Evolutionary conservation across 2,113 vertebrate species (phyloP), one percentile per base, ranked within the genome.

Genomic region (Athene noctua): DNA sequence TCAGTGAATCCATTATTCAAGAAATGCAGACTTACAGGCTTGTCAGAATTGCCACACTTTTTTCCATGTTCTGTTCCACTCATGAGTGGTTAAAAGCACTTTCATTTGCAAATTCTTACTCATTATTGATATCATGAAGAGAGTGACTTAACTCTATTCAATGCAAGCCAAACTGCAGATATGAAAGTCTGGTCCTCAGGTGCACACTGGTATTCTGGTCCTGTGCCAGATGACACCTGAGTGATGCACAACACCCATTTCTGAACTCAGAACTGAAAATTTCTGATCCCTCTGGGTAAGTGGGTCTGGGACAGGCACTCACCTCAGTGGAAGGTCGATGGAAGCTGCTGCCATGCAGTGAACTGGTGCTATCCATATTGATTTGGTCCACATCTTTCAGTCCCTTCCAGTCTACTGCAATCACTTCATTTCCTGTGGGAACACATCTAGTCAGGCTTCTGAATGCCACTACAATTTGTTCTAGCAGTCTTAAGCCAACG

Each of bases 321-420:
- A 98, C 98, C 97, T 98, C 98, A 0, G 97, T 98, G 13, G 98
- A 98, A 10, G 98, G 98, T 75, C 98, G 96, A 57, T 98, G 98
- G 75, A 98, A 98, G 91, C 98, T 98, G 97, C 98, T 98, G 58
- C 98, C 98, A 8, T 98, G 98, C 68, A 98, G 97, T 0, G 98
- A 98, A 87, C 98, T 98, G 95, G 97, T 98, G 94, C 98, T 98
- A 92, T 98, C 98, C 97, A 98, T 98, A 58, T 98, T 98, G 91
- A 98, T 98, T 84, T 98, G 98, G 80, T 98, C 98, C 15, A 98
- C 98, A 97, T 98, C 98, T 85, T 98, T 98, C 72, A 98, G 96
- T 42, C 98, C 98, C 61, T 98, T 98, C 98, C 98, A 98, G 71
- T 98, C 98, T 58, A 98, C 98, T 2, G 98, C 98, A 78, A 98